phyloP scores from a whole-genome alignment of 2,888 invertebrate genomes.

The Sarcophaga rosellei region DNA sequence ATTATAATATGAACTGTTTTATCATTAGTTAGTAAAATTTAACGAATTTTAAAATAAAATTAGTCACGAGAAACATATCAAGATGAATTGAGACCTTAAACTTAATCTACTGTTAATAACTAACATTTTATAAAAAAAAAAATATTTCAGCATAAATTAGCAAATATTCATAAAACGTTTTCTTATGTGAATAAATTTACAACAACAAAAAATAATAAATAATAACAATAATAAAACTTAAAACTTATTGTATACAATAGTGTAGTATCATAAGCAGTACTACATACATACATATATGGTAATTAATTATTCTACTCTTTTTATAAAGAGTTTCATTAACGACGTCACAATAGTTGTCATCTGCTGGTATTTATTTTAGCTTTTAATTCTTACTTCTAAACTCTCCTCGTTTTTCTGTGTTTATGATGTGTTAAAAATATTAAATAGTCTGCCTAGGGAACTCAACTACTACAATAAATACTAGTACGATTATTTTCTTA shows the following conservation, averaged over 20 bases:
- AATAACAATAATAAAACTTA: too few species aligned
- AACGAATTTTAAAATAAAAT: slow-evolving; percentile 19
- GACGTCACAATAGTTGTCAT: background rate
- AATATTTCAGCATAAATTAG: background rate
- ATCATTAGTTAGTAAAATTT: slow-evolving; percentile 33
- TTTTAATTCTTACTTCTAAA: background rate
- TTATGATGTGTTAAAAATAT: background rate
- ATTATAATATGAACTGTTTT: slow-evolving; percentile 13
- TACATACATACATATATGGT: background rate
- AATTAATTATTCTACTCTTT: background rate
- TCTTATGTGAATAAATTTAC: too few species aligned
- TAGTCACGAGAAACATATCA: slow-evolving; percentile 8
- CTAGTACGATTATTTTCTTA: background rate
- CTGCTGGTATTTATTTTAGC: background rate
- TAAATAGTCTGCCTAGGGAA: background rate
- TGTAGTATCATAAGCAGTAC: background rate
- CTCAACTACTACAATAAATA: background rate
- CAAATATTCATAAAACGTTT: background rate
- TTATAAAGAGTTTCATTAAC: background rate
- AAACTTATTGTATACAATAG: too few species aligned
- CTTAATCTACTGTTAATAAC: slow-evolving; percentile 35
- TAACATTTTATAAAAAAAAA: background rate
- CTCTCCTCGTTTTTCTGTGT: background rate
- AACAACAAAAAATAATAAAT: too few species aligned
- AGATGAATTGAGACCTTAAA: background rate